These are phyloP conservation scores for Ophioninae sp. DNA, from an alignment of 2,888 invertebrate species.

Conservation along the genomic window DNA sequence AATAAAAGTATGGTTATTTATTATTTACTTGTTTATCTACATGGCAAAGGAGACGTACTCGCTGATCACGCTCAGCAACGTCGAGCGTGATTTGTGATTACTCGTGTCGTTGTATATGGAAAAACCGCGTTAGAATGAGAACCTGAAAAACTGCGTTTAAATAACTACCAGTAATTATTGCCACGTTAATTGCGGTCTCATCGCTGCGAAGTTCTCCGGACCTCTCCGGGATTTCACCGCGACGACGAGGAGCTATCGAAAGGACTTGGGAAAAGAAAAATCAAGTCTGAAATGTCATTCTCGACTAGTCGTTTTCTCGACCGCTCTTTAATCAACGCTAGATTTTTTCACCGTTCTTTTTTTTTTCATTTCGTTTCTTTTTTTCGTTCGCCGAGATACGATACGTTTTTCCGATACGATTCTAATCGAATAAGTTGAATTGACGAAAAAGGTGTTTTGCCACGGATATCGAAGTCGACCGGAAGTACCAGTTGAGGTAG, in stretches of 20 bases:
- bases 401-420: conserved; percentile 14
- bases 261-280: conserved; percentile 35
- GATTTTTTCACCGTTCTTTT: background rate
- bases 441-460: conserved; percentile 10
- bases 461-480: conserved; percentile 21
- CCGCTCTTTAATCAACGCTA: conserved; percentile 44
- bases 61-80: too few species aligned
- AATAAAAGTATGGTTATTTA: too few species aligned
- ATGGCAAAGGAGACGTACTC: too few species aligned
- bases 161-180: conserved; percentile 51
- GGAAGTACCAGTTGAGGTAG: conserved; percentile 33
- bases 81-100: background rate
- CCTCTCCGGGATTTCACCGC: conserved; percentile 50
- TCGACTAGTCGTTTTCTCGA: conserved; percentile 55
- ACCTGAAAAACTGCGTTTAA: too few species aligned
- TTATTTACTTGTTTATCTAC: too few species aligned
- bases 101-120: conserved; percentile 9
- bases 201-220: conserved; percentile 12
- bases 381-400: background rate
- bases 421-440: background rate
- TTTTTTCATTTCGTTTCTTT: conserved; percentile 17
- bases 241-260: conserved; percentile 23
- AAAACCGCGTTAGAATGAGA: conserved; percentile 25
- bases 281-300: conserved; percentile 25
- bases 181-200: conserved; percentile 50